phyloP scores from a whole-genome alignment of 35 echinoderm and acorn worm genomes.

The Apostichopus japonicus region DNA sequence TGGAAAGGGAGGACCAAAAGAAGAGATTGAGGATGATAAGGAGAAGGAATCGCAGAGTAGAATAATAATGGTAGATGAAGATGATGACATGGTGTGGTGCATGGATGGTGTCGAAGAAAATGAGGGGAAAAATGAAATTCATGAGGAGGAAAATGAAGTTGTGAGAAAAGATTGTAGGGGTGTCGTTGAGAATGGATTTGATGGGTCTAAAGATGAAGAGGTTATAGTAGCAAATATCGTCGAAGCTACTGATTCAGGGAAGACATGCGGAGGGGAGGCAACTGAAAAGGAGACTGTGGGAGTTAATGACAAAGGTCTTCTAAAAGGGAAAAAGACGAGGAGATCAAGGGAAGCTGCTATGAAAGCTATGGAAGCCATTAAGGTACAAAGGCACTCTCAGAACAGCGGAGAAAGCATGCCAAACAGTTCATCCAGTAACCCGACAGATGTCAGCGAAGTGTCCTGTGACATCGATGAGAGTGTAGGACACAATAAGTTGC shows the following conservation, averaged over 20 bases:
- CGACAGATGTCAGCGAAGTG: background rate
- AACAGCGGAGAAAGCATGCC: background rate
- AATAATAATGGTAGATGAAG: background rate
- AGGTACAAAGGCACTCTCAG: background rate
- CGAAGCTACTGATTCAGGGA: no score
- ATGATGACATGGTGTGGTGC: background rate
- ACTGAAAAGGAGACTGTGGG: background rate
- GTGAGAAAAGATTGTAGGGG: background rate
- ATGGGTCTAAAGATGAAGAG: no score
- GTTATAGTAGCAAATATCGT: background rate
- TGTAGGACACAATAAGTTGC: background rate
- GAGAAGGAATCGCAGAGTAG: background rate
- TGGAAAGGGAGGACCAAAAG: background rate
- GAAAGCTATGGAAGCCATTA: slow-evolving; percentile 37
- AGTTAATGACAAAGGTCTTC: no score
- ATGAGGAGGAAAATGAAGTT: background rate
- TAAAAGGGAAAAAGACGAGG: background rate
- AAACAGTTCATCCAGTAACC: background rate
- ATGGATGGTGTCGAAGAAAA: background rate
- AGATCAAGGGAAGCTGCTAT: background rate
- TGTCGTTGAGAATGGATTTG: no score
- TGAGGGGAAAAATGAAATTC: background rate
- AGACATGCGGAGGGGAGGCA: background rate
- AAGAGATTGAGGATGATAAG: background rate
- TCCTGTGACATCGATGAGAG: background rate